Evolutionary conservation across 2,113 vertebrate genomes (phyloP), one percentile per base, ranked within the genome.

Genomic region (Heteronetta atricapilla): DNA sequence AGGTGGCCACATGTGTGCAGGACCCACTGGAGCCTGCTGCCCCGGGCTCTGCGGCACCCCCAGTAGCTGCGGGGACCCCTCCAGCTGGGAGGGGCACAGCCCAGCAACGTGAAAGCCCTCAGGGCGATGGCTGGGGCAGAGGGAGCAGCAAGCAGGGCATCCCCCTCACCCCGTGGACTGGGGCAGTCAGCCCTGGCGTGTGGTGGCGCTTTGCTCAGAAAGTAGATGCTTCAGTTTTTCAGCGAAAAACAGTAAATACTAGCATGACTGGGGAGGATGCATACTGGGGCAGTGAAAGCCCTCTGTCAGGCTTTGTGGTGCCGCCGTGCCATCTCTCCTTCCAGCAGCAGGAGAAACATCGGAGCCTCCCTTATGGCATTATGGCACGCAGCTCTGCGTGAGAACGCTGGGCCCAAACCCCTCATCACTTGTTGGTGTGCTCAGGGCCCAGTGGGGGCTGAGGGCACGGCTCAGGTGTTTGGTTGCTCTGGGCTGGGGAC

Each of bases 241-340:
- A 59, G 33, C n/a, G 10, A 13, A 33, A 58, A 13, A 1, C 5
- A 10, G 34, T 29, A 15, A 22, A 6, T 29, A 9, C 7, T 38
- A 26, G 33, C 5, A 13, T 66, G 7, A 36, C 21, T 0, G 34
- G 18, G 62, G 26, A 28, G 70, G 80, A 5, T 3, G 56, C 0
- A 0, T 10, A 31, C 21, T 8, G 46, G 29, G 19, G 38, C 19
- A 25, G 36, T 2, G 52, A 25, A n/a, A 11, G 6, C 53, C 33
- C 38, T 74, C 31, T 18, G 25, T 2, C 44, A 44, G 79, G 36
- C 52, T 66, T 21, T 8, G 3, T 31, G 4, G 64, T 0, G 4
- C 52, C 46, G 44, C 59, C 3, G 0, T 17, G 8, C 0, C 0
- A 1, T 52, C 69, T 78, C 66, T 62, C 13, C 25, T 13, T 80